These are phyloP conservation scores for Alligator mississippiensis DNA, from an alignment of 2,113 vertebrate genomes.

Conservation along the genomic window DNA sequence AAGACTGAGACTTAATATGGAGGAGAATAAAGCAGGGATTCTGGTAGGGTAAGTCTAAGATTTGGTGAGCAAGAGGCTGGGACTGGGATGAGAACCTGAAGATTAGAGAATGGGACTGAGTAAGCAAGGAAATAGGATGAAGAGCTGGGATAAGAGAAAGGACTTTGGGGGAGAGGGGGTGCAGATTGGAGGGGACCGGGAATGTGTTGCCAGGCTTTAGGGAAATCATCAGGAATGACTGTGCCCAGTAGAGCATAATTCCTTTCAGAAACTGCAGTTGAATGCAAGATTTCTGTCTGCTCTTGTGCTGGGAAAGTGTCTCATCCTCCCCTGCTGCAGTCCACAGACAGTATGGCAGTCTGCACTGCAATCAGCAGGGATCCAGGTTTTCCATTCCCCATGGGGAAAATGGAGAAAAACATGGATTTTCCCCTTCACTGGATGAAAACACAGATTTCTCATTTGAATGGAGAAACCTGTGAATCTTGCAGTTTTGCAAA, in stretches of 20 bases:
- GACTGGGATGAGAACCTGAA: not conserved
- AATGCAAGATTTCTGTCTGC: not conserved
- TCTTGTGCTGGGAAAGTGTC: not conserved
- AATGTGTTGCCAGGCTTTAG: not conserved
- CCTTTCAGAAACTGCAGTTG: not conserved
- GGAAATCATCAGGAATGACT: not conserved
- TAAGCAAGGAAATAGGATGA: not conserved
- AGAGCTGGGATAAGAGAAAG: not conserved
- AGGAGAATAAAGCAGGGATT: not conserved
- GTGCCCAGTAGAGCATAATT: not conserved
- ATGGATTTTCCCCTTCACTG: no score
- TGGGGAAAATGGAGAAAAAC: no score
- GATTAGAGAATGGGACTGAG: not conserved
- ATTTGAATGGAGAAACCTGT: no score
- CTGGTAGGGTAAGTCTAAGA: not conserved
- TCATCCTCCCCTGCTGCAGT: not conserved
- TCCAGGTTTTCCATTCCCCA: no score
- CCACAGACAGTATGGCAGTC: fast-evolving
- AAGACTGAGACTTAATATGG: not conserved
- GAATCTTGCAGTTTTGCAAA: no score
- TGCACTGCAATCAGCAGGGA: not conserved
- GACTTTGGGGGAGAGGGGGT: not conserved
- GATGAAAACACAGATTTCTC: no score
- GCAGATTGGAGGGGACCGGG: not conserved
- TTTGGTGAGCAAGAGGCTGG: not conserved